Base-by-base conservation (phyloP, 2,888 invertebrate species). In the Calameuta idolon region DNA sequence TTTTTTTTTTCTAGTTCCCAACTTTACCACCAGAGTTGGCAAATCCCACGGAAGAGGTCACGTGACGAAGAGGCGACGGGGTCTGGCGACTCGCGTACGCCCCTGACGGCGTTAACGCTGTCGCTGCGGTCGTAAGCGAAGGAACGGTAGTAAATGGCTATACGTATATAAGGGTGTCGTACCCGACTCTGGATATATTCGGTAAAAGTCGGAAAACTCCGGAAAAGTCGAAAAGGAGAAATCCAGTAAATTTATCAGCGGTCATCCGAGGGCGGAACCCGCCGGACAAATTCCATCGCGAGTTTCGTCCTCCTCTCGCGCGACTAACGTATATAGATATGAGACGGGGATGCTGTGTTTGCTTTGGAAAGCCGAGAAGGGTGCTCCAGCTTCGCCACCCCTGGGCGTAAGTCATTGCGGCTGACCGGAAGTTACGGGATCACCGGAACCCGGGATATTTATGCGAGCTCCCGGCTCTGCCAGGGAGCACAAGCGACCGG, bases 381-480 rank as follows among this genome's bases (percentile, higher is more conserved):
- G 77, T 15, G 77, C 74, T 80, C 78, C 33, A 74, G 76, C 74
- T 12, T 9, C 79, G 79, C 79, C 77, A 85, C 82, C 85, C 87
- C 86, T 82, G 79, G 83, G 89, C 88, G 90, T 90, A 91, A 91
- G 91, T 91, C 90, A 91, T 91, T 91, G 91, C 90, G 89, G 89
- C 89, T 91, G 91, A 91, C 91, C 91, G 91, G 91, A 91, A 91
- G 90, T 91, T 89, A 89, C 89, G 87, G 90, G 90, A 91, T 91
- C 91, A 91, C 91, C 91, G 91, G 91, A 91, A 91, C 89, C 87
- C 85, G 85, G 89, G 88, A 91, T 91, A 91, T 91, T 91, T 91
- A 91, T 91, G 90, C 90, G 91, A 89, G 90, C 87, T 85, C 87
- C 86, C 79, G 40, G 77, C 81, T 79, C 81, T 15, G 69, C 40